phyloP scores from a whole-genome alignment of 2,888 invertebrate species.

The Embidobia sp. region DNA sequence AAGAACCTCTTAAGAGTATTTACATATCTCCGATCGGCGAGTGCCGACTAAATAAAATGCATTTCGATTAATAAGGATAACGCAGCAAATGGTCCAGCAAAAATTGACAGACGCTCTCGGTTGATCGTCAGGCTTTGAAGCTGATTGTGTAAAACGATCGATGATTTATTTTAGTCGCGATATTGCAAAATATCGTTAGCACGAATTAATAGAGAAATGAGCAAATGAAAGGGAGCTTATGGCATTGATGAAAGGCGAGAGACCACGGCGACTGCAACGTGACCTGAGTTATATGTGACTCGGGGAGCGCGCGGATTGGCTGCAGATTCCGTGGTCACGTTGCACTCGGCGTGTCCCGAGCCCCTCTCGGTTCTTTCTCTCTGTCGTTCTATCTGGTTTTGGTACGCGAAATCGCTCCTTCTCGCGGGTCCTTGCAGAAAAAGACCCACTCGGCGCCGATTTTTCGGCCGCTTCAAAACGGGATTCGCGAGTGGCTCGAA shows the following conservation, averaged over 20 bases:
- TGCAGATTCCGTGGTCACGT: slow-evolving; percentile 82
- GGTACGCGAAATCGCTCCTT: slow-evolving; percentile 26
- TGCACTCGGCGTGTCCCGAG: slow-evolving; percentile 84
- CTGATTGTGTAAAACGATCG: slow-evolving; percentile 27
- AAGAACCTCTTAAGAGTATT: no score
- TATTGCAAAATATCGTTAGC: slow-evolving; percentile 46
- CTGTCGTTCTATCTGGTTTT: slow-evolving; percentile 62
- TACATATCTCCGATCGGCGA: no score
- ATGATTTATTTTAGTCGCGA: slow-evolving; percentile 41
- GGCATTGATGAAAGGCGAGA: slow-evolving; percentile 64
- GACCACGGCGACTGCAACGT: slow-evolving; percentile 78
- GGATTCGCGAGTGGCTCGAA: not conserved
- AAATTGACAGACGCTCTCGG: no score
- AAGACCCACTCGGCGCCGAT: no score
- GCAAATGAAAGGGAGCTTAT: slow-evolving; percentile 60
- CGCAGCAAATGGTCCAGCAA: no score
- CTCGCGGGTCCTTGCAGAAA: not conserved
- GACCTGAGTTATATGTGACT: slow-evolving; percentile 74
- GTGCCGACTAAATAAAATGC: no score
- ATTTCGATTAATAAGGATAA: no score
- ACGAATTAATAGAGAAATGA: slow-evolving; percentile 41
- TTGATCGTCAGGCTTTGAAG: no score
- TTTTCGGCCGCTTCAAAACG: no score
- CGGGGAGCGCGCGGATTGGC: slow-evolving; percentile 69
- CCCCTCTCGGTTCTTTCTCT: slow-evolving; percentile 65